Percentiles rank a stretch among this genome's conserved stretches.
These are phyloP conservation scores for Chamaea fasciata DNA, from an alignment of 2,113 vertebrate genomes.

Conservation along the genomic window DNA sequence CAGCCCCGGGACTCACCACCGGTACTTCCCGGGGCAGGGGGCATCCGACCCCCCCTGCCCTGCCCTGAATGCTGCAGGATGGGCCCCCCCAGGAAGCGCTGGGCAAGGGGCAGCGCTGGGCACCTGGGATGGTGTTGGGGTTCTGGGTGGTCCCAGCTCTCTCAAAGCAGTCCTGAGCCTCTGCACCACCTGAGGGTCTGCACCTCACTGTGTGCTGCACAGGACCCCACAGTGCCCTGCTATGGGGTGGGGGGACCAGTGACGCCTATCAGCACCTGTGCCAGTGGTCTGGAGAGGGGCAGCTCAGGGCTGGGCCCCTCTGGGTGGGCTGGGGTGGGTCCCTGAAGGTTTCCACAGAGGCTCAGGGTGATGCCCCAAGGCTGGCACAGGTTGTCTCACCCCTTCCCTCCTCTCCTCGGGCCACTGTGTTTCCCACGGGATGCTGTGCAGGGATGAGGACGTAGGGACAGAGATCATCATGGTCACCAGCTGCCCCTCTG, in stretches of 20 bases:
- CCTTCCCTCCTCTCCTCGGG: neutral
- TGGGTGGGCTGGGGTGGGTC: fast-evolving
- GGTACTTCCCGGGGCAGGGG: neutral
- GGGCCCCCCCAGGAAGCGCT: fast-evolving
- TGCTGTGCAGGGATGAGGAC: fast-evolving
- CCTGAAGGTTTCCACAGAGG: fast-evolving
- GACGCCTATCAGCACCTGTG: neutral
- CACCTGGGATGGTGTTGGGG: fast-evolving
- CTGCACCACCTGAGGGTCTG: neutral
- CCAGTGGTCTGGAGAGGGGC: fast-evolving
- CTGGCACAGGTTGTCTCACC: fast-evolving
- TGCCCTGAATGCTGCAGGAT: fast-evolving
- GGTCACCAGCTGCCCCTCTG: neutral
- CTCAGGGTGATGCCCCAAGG: neutral
- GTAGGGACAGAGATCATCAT: fast-evolving
- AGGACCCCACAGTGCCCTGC: fast-evolving
- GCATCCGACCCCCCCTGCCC: fast-evolving
- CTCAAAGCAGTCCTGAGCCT: neutral
- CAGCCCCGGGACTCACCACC: neutral
- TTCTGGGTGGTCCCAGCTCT: neutral
- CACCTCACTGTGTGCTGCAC: fast-evolving
- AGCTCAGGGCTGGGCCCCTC: neutral
- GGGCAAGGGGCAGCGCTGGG: fast-evolving
- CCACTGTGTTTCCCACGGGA: fast-evolving
- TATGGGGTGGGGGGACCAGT: fast-evolving